These are phyloP conservation scores for Chiloscyllium plagiosum DNA, from an alignment of 2,113 vertebrate species.

Conservation along the genomic window DNA sequence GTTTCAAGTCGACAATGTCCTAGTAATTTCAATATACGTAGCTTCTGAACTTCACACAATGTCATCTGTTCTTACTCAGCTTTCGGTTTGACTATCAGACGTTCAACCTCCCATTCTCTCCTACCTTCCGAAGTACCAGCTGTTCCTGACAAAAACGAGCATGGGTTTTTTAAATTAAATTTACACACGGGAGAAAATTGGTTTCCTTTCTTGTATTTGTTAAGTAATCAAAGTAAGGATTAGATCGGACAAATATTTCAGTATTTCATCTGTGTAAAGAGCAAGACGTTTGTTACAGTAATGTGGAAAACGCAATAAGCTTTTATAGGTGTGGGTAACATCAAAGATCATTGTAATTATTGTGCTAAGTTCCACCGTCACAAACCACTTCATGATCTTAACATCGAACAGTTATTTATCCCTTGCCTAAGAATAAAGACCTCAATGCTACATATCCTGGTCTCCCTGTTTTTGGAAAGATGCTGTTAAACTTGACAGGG, in stretches of 20 bases:
- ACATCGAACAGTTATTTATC: background rate
- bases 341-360: too few species aligned
- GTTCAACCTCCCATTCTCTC: background rate
- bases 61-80: slow-evolving; percentile 9
- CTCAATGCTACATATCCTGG: background rate
- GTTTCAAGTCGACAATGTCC: background rate
- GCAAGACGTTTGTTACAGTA: background rate
- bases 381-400: background rate
- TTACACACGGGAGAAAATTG: background rate
- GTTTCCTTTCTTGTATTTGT: slow-evolving; percentile 14
- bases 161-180: background rate
- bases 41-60: background rate
- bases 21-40: slow-evolving; percentile 8
- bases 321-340: background rate
- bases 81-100: background rate
- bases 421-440: background rate
- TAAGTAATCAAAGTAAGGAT: slow-evolving; percentile 12
- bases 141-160: background rate
- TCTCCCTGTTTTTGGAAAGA: background rate
- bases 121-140: background rate
- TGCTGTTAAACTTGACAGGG: too few species aligned
- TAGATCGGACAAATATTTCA: slow-evolving; percentile 8
- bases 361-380: background rate
- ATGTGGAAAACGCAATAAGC: slow-evolving; percentile 20
- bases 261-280: background rate